These are phyloP conservation scores for Pachyseris speciosa DNA, from an alignment of 64 coral and sea anemone genomes.

Conservation along the genomic window DNA sequence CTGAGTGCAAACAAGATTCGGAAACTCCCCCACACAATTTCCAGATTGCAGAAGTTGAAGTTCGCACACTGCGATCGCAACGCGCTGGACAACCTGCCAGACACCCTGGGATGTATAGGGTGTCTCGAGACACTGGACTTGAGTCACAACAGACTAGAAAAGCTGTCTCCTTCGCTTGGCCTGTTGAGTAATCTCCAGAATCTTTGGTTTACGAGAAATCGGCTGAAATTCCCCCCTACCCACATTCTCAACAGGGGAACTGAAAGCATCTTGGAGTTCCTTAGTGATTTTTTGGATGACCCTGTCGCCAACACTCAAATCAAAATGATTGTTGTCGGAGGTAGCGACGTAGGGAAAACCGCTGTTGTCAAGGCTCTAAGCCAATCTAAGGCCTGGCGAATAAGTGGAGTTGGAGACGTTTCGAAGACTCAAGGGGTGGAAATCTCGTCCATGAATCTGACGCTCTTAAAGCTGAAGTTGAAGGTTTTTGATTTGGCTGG, in stretches of 20 bases:
- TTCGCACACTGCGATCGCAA: constrained; percentile 74
- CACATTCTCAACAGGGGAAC: constrained; percentile 74
- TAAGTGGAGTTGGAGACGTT: constrained; percentile 1
- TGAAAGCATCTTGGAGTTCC: constrained; percentile 77
- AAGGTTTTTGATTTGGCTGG: constrained; percentile 89
- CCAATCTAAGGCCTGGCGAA: constrained; percentile 63
- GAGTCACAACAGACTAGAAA: constrained; percentile 78
- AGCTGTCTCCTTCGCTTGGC: constrained; percentile 76
- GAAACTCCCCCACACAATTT: constrained; percentile 82
- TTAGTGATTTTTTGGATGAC: constrained; percentile 80
- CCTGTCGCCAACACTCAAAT: constrained; percentile 88
- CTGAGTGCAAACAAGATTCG: constrained; percentile 74
- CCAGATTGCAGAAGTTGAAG: constrained; percentile 76
- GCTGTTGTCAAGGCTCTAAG: constrained; percentile 64
- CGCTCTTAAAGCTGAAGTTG: constrained; percentile 64
- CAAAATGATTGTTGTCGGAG: constrained; percentile 82
- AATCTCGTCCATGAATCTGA: constrained; percentile 70
- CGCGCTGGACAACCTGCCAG: constrained; percentile 71
- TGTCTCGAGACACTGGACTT: constrained; percentile 78
- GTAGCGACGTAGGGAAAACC: constrained; percentile 76
- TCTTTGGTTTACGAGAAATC: constrained; percentile 74
- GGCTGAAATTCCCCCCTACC: constrained; percentile 71
- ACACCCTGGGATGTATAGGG: constrained; percentile 74
- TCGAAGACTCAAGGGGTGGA: constrained; percentile 76
- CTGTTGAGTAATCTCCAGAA: constrained; percentile 73